A percentile compares a stretch with the other conserved stretches of the same genome.
phyloP scores from a whole-genome alignment of 1,140 invertebrate genomes.

The Drosophila ercepeae region DNA sequence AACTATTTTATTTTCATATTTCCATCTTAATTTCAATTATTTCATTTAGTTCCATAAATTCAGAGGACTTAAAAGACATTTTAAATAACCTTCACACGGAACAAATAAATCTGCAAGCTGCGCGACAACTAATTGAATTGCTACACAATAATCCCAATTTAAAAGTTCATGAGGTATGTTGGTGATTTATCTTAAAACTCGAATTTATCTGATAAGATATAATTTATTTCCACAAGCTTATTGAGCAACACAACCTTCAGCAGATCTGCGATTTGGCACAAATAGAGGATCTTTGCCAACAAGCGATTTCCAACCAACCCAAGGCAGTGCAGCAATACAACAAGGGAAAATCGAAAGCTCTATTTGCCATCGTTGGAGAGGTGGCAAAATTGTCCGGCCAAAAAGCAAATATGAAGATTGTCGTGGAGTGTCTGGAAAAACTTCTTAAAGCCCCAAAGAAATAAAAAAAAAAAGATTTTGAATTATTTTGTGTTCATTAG shows the following conservation, averaged over 20 bases:
- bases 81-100: constrained; percentile 86
- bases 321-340: constrained; percentile 88
- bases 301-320: constrained; percentile 87
- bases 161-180: constrained; percentile 83
- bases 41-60: constrained; percentile 63
- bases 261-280: constrained; percentile 87
- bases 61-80: constrained; percentile 86
- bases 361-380: constrained; percentile 87
- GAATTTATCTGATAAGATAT: not conserved
- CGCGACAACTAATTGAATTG: constrained; percentile 69
- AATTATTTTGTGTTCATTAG: constrained; percentile 39
- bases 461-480: constrained; percentile 18
- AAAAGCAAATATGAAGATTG: constrained; percentile 88
- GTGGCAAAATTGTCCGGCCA: constrained; percentile 86
- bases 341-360: constrained; percentile 88
- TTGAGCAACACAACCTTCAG: constrained; percentile 87
- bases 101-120: constrained; percentile 87
- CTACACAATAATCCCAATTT: constrained; percentile 83
- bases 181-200: not conserved
- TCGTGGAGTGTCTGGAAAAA: constrained; percentile 86
- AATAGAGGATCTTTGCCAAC: constrained; percentile 86
- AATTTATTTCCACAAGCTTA: constrained; percentile 84
- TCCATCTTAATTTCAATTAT: not conserved
- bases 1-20: not conserved
- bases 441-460: constrained; percentile 41